Evolutionary conservation across 2,888 invertebrate species (phyloP).

Genomic region (Teleogryllus oceanicus): DNA sequence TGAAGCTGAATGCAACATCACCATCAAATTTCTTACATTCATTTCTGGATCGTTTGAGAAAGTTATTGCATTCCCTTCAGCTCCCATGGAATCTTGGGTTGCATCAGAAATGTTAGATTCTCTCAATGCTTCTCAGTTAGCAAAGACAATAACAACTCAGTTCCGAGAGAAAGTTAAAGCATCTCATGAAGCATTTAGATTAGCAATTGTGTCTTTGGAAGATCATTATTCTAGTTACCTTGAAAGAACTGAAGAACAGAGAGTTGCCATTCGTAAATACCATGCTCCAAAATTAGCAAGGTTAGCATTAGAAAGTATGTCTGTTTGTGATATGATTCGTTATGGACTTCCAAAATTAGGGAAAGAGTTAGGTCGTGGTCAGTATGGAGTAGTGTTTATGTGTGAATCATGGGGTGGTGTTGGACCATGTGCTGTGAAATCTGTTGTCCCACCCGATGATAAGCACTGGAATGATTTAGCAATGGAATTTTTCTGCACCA

Average conservation of each 20-base stretch:
- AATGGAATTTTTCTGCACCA: conserved; percentile 81
- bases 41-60: conserved; percentile 63
- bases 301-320: conserved; percentile 77
- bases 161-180: conserved; percentile 70
- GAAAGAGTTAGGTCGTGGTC: conserved; percentile 70
- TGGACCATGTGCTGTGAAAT: conserved; percentile 79
- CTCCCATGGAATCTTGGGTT: conserved; percentile 66
- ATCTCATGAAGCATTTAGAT: conserved; percentile 74
- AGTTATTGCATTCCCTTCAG: conserved; percentile 58
- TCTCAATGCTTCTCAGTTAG: conserved; percentile 66
- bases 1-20: conserved; percentile 63
- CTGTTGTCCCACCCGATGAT: conserved; percentile 83
- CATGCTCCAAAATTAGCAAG: conserved; percentile 78
- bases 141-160: conserved; percentile 68
- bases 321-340: conserved; percentile 71
- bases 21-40: conserved; percentile 62
- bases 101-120: conserved; percentile 67
- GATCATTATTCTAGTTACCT: conserved; percentile 66
- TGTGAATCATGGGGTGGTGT: conserved; percentile 72
- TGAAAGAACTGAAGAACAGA: conserved; percentile 76
- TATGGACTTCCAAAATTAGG: conserved; percentile 64
- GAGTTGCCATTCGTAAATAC: conserved; percentile 69
- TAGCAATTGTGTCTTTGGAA: conserved; percentile 68
- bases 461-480: conserved; percentile 86
- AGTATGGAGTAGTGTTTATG: conserved; percentile 84